Evolutionary conservation across 2,797 vertebrate genomes (phyloP), one percentile per base, ranked within the genome.

Genomic region (Sus cebifrons): DNA sequence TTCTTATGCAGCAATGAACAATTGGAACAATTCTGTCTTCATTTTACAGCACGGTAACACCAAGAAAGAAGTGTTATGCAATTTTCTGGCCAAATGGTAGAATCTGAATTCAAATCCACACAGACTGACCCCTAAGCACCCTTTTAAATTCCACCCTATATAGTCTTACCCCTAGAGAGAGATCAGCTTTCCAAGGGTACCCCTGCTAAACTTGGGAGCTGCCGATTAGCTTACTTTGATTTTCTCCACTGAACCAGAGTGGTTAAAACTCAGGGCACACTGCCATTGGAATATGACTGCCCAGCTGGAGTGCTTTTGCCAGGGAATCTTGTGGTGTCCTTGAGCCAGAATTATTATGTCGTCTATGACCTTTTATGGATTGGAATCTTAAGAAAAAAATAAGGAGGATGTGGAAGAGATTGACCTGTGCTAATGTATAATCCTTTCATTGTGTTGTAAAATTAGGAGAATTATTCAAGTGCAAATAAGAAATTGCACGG

Each of bases 391-490:
- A 93, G 89, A 83, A 94, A 96, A 96, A 96, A 97, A 96, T 96
- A 94, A 95, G 89, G 68, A 95, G 64, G 75, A 68, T 84, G 64
- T 75, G 40, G 68, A 97, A 62, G 58, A 88, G 95, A 93, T 71
- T 97, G 94, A 93, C 94, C 95, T 89, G 93, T 58, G 77, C 68
- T 97, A 96, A 97, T 97, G 95, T 97, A 94, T 96, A 97, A 96
- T 96, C 95, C 96, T 97, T 95, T 92, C 93, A 96, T 96, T 97
- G 96, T 97, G 94, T 86, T 91, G 73, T 93, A 96, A 97, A 97
- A 97, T 97, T 96, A 97, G 93, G 81, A 96, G 95, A 96, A 96
- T 96, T 96, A 97, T 89, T 97, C 93, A 92, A 97, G 94, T 96
- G 75, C 97, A 78, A 96, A 87, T 95, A 94, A 92, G 91, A 97